Base-by-base conservation (phyloP, 2,113 vertebrate genomes). In the Tychaedon coryphoeus region DNA sequence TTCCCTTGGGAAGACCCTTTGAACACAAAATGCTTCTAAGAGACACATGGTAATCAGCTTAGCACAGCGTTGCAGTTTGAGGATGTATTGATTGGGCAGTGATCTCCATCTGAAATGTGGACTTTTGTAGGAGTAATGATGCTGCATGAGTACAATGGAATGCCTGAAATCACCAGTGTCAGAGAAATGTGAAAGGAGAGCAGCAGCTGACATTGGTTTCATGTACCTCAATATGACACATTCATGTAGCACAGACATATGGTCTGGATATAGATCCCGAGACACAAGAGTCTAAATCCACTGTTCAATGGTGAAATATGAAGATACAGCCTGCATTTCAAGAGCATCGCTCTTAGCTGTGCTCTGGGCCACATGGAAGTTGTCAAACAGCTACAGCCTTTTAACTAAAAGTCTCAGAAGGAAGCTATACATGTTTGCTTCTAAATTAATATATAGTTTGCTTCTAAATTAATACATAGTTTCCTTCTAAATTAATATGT, bases 381-480 rank as follows among this genome's bases (percentile, higher is more conserved):
- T 80, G 72, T 92, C 79, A 90, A 94, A 87, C n/a, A 94, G 48
- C 66, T 73, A 91, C 57, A 91, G 43, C 84, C 66, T 90, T 90
- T 81, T 88, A 80, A 77, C n/a, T 69, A 34, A 54, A 42, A 72
- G 50, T 33, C 26, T 92, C 70, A 61, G 62, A 91, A 91, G 19
- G 54, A 82, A 79, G 26, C 57, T 92, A 10, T 31, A 33, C 58
- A 69, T 85, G 31, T 74, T 73, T 83, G 31, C 77, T 91, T 48
- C 47, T 24, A 48, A 48, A 69, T 83, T 53, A 79, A 31, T 86
- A 11, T 33, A 20, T 57, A n/a, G 10, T 24, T 48, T 84, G 34
- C 66, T 89, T 89, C 87, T 78, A 81, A 91, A 81, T 81, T 56
- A 78, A 40, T 53, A n/a, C 2, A 18, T 25, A 12, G 28, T 74